Evolutionary conservation across 1,140 invertebrate genomes (phyloP).

Genomic region (Venturia canescens): DNA sequence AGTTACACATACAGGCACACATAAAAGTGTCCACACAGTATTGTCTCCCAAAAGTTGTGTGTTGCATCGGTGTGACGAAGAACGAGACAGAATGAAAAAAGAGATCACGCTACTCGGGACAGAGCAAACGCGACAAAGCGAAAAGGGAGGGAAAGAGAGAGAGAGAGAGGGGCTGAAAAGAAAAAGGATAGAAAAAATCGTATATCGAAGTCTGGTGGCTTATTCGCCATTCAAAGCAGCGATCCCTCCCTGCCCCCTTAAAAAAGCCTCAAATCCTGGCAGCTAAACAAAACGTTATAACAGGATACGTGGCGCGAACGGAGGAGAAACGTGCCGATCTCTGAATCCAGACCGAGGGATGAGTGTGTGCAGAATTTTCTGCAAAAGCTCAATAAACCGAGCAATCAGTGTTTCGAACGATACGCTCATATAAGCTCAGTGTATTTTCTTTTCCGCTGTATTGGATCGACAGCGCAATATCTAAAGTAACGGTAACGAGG

Average conservation of each 20-base stretch:
- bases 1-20: not conserved
- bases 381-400: too few relatives aligned
- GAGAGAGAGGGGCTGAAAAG: not conserved
- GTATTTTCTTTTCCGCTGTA: too few relatives aligned
- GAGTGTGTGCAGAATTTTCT: too few relatives aligned
- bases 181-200: conserved; percentile 15
- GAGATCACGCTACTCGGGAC: not conserved
- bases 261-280: conserved; percentile 59
- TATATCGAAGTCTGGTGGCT: conserved; percentile 27
- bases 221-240: conserved; percentile 61
- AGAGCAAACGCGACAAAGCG: not conserved
- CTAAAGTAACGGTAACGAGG: too few relatives aligned
- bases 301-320: conserved; percentile 16
- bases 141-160: conserved; percentile 31
- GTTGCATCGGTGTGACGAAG: not conserved
- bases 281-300: conserved; percentile 58
- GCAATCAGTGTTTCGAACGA: too few relatives aligned
- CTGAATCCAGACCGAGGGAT: too few relatives aligned
- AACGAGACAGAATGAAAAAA: conserved; percentile 2
- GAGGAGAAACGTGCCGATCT: not conserved
- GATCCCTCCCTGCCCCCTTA: conserved; percentile 42
- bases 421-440: too few relatives aligned
- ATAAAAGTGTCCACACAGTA: not conserved
- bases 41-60: conserved; percentile 10
- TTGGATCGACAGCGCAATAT: too few relatives aligned